Evolutionary conservation across 2,113 vertebrate species (phyloP).

Genomic region (Aspidoscelis tigris): DNA sequence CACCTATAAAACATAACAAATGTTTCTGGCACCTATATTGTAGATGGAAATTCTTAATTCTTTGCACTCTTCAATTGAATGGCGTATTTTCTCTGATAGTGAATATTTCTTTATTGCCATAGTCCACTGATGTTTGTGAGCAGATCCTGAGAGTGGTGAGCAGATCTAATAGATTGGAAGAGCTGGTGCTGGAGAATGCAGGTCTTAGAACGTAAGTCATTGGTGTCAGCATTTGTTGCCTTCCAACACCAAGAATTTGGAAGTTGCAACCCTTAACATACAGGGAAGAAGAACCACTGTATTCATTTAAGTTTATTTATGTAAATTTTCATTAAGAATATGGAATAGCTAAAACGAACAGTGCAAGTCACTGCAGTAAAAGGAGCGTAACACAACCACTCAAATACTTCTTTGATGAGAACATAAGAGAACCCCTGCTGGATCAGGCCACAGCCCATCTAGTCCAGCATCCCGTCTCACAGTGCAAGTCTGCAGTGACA

Average conservation of each 20-base stretch:
- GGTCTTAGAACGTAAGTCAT: constrained; percentile 93
- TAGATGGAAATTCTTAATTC: background rate
- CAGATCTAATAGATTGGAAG: constrained; percentile 90
- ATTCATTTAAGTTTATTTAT: background rate
- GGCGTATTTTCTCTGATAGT: constrained; percentile 3
- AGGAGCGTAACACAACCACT: too few relatives aligned
- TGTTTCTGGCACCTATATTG: too few relatives aligned
- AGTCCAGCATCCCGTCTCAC: too few relatives aligned
- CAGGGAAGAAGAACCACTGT: background rate
- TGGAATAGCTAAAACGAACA: constrained; percentile 4
- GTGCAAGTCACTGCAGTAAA: too few relatives aligned
- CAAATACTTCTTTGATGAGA: too few relatives aligned
- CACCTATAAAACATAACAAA: background rate
- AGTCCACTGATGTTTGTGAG: constrained; percentile 95
- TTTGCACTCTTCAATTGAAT: background rate
- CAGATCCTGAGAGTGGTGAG: constrained; percentile 93
- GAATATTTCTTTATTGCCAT: constrained; percentile 60
- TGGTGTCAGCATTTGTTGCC: constrained; percentile 26
- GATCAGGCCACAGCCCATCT: too few relatives aligned
- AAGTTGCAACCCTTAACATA: background rate
- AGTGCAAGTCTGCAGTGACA: too few relatives aligned
- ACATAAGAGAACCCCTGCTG: too few relatives aligned
- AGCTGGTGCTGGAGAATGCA: constrained; percentile 93
- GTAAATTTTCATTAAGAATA: background rate
- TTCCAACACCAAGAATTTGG: background rate